Evolutionary conservation across 2,113 vertebrate species (phyloP).

Genomic region (Anseranas semipalmata): DNA sequence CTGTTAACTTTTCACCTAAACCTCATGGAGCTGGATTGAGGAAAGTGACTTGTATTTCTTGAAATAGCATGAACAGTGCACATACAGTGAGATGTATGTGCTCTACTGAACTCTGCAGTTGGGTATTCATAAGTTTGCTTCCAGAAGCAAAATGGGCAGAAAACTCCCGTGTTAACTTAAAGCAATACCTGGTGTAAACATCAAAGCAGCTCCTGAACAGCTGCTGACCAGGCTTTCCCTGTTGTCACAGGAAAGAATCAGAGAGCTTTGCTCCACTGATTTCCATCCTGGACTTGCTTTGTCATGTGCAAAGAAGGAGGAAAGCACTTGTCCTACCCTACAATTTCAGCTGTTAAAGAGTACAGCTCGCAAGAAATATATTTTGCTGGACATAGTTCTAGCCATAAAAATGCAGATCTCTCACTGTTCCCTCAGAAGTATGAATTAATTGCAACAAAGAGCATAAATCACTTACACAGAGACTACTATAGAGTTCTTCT

Average conservation of each 20-base stretch:
- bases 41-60: not conserved
- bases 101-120: not conserved
- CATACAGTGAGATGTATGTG: rapidly evolving
- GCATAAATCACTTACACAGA: not conserved
- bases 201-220: not conserved
- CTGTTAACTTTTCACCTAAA: not conserved
- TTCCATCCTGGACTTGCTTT: not conserved
- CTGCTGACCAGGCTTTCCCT: not conserved
- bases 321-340: not conserved
- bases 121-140: not conserved
- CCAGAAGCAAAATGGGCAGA: not conserved
- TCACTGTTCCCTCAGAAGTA: not conserved
- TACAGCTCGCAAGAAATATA: not conserved
- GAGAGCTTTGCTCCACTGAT: not conserved
- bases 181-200: not conserved
- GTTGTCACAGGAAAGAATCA: not conserved
- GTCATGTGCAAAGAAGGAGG: not conserved
- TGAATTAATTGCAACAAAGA: not conserved
- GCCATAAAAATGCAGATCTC: not conserved
- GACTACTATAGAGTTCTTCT: not conserved
- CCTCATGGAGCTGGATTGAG: not conserved
- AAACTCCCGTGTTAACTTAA: not conserved
- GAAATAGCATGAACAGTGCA: not conserved
- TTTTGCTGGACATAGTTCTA: not conserved
- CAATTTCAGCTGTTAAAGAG: not conserved